Evolutionary conservation across 1,140 invertebrate genomes (phyloP).

Genomic region (Chironomus tepperi): DNA sequence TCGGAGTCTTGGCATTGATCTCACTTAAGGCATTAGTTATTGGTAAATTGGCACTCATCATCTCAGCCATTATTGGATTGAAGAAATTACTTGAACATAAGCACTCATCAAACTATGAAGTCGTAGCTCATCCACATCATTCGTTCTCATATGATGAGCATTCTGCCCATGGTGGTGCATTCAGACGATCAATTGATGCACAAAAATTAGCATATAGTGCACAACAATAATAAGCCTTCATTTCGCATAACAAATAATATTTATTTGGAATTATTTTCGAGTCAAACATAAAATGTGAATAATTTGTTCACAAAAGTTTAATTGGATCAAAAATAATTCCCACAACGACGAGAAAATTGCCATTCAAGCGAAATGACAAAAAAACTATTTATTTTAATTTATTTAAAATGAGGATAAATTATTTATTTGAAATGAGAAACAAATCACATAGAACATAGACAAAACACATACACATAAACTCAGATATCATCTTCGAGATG

Average conservation of each 20-base stretch:
- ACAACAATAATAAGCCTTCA: slow-evolving; percentile 38
- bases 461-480: neutral
- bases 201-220: slow-evolving; percentile 56
- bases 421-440: slow-evolving; percentile 21
- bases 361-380: neutral
- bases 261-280: neutral
- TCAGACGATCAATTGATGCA: slow-evolving; percentile 48
- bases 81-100: slow-evolving; percentile 69
- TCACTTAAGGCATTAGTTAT: slow-evolving; percentile 74
- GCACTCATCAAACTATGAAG: slow-evolving; percentile 59
- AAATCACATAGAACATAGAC: neutral
- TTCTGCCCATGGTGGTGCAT: slow-evolving; percentile 40
- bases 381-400: neutral
- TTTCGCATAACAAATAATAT: neutral
- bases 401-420: slow-evolving; percentile 4
- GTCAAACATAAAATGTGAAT: neutral
- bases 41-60: slow-evolving; percentile 68
- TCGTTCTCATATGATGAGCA: slow-evolving; percentile 47
- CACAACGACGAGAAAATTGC: neutral
- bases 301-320: neutral
- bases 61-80: slow-evolving; percentile 63
- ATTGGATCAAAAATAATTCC: neutral
- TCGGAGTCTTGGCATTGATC: slow-evolving; percentile 67
- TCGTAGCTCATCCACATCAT: slow-evolving; percentile 57
- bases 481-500: neutral